Conservation (phyloP, 2,113 vertebrate species). For the human (Homo sapiens) region DNA sequence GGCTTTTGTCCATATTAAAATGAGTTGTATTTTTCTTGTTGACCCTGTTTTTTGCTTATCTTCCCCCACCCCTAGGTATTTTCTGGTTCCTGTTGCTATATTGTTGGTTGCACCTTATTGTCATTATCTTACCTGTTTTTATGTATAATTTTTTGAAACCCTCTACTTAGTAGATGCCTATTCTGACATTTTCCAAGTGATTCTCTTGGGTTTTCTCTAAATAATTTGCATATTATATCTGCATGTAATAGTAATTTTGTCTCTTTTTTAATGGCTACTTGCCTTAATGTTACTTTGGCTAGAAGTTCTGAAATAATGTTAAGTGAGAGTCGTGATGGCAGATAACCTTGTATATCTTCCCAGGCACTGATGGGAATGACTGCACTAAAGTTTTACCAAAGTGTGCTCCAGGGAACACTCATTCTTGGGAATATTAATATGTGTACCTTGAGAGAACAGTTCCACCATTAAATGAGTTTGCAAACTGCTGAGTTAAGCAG, state of each 20-base stretch:
- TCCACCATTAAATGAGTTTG: constrained; percentile 26
- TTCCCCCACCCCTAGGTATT: not conserved
- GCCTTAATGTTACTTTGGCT: constrained; percentile 16
- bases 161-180: not conserved
- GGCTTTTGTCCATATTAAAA: constrained; percentile 16
- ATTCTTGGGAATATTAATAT: constrained; percentile 13
- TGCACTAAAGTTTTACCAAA: not conserved
- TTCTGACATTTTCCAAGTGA: not conserved
- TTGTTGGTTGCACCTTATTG: not conserved
- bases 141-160: constrained; percentile 1
- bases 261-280: not conserved
- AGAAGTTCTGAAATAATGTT: constrained; percentile 19
- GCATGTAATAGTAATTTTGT: not conserved
- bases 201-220: not conserved
- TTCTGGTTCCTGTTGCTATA: not conserved
- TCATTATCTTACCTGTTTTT: not conserved
- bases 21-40: not conserved
- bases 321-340: not conserved
- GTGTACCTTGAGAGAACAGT: constrained; percentile 47
- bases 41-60: not conserved
- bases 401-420: not conserved
- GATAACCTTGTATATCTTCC: not conserved
- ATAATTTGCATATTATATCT: not conserved
- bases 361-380: not conserved
- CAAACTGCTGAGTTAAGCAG: constrained; percentile 44